These are phyloP conservation scores for Acrocephalus scirpaceus DNA, from an alignment of 2,797 vertebrate species.

Conservation along the genomic window DNA sequence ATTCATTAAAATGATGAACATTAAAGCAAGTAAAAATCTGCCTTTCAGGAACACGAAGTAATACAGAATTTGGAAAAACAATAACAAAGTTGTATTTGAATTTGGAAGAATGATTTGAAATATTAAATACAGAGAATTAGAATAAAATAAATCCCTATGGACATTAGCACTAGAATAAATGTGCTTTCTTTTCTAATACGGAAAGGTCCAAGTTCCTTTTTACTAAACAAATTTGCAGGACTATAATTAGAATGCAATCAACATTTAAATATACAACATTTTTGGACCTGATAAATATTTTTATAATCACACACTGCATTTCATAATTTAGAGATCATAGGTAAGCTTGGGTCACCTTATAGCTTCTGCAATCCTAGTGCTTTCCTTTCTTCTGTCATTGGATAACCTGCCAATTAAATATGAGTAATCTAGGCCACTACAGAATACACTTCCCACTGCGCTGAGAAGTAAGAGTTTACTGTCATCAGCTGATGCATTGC, in stretches of 20 bases:
- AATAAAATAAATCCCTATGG: conserved; percentile 20
- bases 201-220: conserved; percentile 47
- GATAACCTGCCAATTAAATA: conserved; percentile 96
- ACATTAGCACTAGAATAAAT: conserved; percentile 14
- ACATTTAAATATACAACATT: conserved; percentile 65
- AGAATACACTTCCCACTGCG: conserved; percentile 94
- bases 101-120: conserved; percentile 40
- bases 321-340: conserved; percentile 65
- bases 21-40: conserved; percentile 36
- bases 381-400: conserved; percentile 95
- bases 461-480: conserved; percentile 95
- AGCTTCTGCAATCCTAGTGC: conserved; percentile 93
- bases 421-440: conserved; percentile 95
- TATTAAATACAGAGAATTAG: conserved; percentile 38
- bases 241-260: conserved; percentile 56
- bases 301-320: conserved; percentile 64
- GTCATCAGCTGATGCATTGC: conserved; percentile 92
- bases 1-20: conserved; percentile 44
- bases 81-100: conserved; percentile 13
- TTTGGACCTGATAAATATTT: conserved; percentile 58
- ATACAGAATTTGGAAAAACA: conserved; percentile 32
- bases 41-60: conserved; percentile 48
- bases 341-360: conserved; percentile 85
- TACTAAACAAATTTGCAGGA: conserved; percentile 27
- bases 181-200: conserved; percentile 8